These are phyloP conservation scores for Musca domestica DNA, from an alignment of 1,140 invertebrate species.

Conservation along the genomic window DNA sequence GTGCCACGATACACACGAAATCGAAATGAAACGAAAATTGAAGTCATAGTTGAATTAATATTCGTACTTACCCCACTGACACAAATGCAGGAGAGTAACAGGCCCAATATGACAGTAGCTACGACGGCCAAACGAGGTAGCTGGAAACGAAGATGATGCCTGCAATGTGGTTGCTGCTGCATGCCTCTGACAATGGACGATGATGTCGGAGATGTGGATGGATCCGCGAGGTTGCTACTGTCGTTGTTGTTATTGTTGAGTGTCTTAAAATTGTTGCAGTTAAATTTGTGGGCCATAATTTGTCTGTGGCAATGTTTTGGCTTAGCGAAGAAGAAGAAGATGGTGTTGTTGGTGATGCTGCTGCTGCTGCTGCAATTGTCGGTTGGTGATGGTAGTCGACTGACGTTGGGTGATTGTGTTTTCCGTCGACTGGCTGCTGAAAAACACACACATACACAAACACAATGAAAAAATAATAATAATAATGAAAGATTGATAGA, in stretches of 20 bases:
- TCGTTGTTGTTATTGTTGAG: neutral
- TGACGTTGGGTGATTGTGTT: constrained; percentile 8
- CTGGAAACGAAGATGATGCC: constrained; percentile 34
- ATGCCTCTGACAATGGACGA: too few species aligned
- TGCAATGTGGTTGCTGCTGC: constrained; percentile 29
- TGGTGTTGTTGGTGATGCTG: neutral
- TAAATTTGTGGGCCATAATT: constrained; percentile 43
- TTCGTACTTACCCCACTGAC: constrained; percentile 51
- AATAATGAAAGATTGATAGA: constrained; percentile 16
- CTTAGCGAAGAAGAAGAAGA: neutral
- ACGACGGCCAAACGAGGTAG: constrained; percentile 27
- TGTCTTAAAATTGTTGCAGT: constrained; percentile 25
- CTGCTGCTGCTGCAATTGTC: too few species aligned
- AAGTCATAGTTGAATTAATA: neutral
- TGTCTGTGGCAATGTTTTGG: constrained; percentile 29
- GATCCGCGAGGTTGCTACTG: neutral
- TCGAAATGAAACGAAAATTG: too few species aligned
- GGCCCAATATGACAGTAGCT: constrained; percentile 37
- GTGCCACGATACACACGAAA: neutral
- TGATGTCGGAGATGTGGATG: constrained; percentile 23
- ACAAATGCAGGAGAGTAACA: constrained; percentile 47
- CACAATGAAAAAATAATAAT: neutral
- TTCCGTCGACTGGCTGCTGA: too few species aligned
- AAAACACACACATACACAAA: neutral
- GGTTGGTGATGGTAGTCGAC: neutral